Evolutionary conservation across 2,888 invertebrate species (phyloP).

Genomic region (Ornithoptera alexandrae): DNA sequence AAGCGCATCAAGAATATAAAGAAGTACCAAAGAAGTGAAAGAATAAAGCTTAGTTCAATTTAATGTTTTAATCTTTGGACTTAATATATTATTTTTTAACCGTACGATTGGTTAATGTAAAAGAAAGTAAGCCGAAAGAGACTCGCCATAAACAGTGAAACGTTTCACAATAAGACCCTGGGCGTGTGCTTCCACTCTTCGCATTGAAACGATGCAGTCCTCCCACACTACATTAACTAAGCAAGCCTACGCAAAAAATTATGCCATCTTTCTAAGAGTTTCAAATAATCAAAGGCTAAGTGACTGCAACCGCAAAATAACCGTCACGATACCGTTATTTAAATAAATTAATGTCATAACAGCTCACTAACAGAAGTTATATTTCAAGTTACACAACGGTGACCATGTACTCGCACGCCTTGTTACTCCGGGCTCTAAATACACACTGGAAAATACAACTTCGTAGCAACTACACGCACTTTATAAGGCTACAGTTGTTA

Average conservation of each 20-base stretch:
- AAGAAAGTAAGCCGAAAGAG: not conserved
- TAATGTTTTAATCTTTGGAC: not conserved
- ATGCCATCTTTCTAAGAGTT: not conserved
- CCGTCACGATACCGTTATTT: conserved; percentile 14
- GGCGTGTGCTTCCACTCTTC: conserved; percentile 12
- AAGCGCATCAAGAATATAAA: conserved; percentile 8
- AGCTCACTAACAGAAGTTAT: not conserved
- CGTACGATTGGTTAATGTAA: not conserved
- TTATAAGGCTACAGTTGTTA: conserved; percentile 60
- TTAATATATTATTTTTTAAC: not conserved
- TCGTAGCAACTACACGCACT: conserved; percentile 51
- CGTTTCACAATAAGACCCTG: conserved; percentile 13
- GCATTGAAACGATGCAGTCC: conserved; percentile 8
- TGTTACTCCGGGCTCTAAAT: not conserved
- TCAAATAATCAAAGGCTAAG: not conserved
- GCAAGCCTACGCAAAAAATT: not conserved
- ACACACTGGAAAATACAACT: conserved; percentile 27
- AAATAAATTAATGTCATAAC: conserved; percentile 13
- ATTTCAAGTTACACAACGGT: not conserved
- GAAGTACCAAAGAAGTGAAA: conserved; percentile 10
- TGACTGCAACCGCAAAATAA: conserved; percentile 11
- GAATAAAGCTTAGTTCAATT: not conserved
- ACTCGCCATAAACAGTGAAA: conserved; percentile 1
- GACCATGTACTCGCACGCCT: not conserved
- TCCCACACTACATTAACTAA: conserved; percentile 12